Base-by-base conservation (phyloP, 2,113 vertebrate species). In the Orthonyx spaldingii region DNA sequence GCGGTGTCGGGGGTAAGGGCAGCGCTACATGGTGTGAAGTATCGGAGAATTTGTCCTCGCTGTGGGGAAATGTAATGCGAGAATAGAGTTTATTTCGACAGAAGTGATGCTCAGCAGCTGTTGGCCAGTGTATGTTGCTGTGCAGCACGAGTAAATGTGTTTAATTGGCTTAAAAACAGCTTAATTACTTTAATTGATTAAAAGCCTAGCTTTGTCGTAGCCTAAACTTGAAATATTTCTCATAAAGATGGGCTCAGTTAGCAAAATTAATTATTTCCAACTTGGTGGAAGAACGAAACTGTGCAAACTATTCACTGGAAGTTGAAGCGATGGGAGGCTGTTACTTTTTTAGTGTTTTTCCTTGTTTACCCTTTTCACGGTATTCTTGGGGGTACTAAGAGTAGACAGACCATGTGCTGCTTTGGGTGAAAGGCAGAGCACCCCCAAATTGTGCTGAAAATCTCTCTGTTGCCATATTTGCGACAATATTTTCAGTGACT, bases 351-450 rank as follows among this genome's bases (percentile, higher is more conserved):
- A 12, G 7, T 52, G 0, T 18, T 68, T 52, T 27, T 7, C 42
- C 28, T 69, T 9, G 7, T 49, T 81, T 39, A 13, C 23, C 16
- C 5, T 50, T 83, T 72, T 55, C 1, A 0, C 18, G 16, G 0
- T 24, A 2, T 4, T 93, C 3, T 42, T 15, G 26, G 5, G 50
- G 2, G 8, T 32, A 7, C 15, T 13, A n/a, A 56, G 39, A 19
- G 33, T 3, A 39, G 24, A 22, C 0, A 1, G 27, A 23, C 10
- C 4, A 0, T 3, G 3, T 9, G 8, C 47, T 59, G 56, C 56
- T 46, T 80, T 50, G 15, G 16, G 37, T 10, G 30, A 11, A 44
- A 39, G 8, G n/a, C 9, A 41, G 22, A 16, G 3, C 9, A 4
- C 10, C 14, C 42, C 22, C 23, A 46, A 50, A 30, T 1, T n/a